Base-by-base conservation (phyloP, 1,140 invertebrate genomes). In the Drosophila equinoxialis region DNA sequence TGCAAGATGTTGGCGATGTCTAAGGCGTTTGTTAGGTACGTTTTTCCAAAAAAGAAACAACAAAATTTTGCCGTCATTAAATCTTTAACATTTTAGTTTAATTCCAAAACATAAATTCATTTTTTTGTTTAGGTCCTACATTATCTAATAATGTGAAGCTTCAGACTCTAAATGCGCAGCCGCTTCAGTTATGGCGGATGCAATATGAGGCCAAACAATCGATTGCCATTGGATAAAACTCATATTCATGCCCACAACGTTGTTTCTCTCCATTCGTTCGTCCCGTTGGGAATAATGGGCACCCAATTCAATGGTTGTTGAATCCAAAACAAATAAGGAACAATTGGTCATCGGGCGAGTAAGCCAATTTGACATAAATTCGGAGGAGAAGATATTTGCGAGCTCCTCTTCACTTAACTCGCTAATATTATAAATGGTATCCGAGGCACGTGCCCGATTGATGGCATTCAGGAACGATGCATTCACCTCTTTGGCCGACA, bases 161-260 rank as follows among this genome's bases (percentile, higher is more conserved):
- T 7, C 35, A 7, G 37, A 13, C 37, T 13, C 37, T 13, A 39
- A 5, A 5, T 11, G 11, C 4, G 7, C 8, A 3, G 45, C 45
- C 17, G 45, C 45, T 10, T 23, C 45, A 3, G 45, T 51, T 11
- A 51, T 51, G 3, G 17, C 11, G 10, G 45, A 14, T 23, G 17
- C 45, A 51, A 51, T 51, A 23, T 39, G 58, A n/a, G 35, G 58
- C 35, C 58, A 60, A 51, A 51, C 20, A 23, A 10, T 23, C 3
- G 45, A 2, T 3, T 51, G 17, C 45, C 45, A 51, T 23, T 51
- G 45, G 3, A 23, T 3, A 51, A 51, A 51, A 51, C 45, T 23
- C 3, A 51, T 51, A 5, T 51, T 51, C 20, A 51, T 11, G 17
- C 2, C 8, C 8, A 20, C 45, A 51, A 6, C 0, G 17, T 10